Base-by-base conservation (phyloP, 2,888 invertebrate genomes). In the Bombylius discolor region DNA sequence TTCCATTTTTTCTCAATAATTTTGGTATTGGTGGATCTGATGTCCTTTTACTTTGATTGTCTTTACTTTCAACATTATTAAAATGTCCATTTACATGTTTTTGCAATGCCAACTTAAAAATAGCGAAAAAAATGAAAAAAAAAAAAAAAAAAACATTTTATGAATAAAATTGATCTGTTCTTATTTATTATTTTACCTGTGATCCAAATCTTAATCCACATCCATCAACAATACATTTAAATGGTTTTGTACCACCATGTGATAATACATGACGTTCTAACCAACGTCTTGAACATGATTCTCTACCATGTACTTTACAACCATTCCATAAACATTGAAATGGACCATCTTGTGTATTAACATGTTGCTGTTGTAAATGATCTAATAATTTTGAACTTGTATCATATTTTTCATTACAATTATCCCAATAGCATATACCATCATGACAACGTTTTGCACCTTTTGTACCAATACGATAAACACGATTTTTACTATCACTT, bases 21-120 rank as follows among this genome's bases (percentile, higher is more conserved):
- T 94, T 94, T 51, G 82, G 79, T 63, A 86, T 84, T 23, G 81
- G 79, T 59, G 85, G 86, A 65, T 88, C 87, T 33, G 87, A 78
- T 51, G 87, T 81, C 67, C 88, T 85, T 73, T 84, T 86, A 61
- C 74, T 77, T 62, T 74, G 72, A 66, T 73, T 79, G 62, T 77
- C 79, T 62, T 71, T 72, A 34, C 63, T 70, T 59, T 74, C 74
- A 60, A 79, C 81, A 56, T 79, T 77, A 68, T 77, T 81, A 76
- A 96, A 95, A 73, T 96, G 96, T 66, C 87, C 84, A 76, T 95
- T 94, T 53, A 95, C 93, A 69, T 97, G 96, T 65, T 94, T 81
- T 74, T 95, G 91, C 64, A 96, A 76, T 58, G 90, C 84, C 64
- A 73, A 60, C 74, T 74, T 47, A n/a, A 61, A 56, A 52, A 33